Percentiles rank a stretch among this genome's conserved stretches.
Conservation (phyloP, 2,888 invertebrate species). For the Theodoxus fluviatilis region DNA sequence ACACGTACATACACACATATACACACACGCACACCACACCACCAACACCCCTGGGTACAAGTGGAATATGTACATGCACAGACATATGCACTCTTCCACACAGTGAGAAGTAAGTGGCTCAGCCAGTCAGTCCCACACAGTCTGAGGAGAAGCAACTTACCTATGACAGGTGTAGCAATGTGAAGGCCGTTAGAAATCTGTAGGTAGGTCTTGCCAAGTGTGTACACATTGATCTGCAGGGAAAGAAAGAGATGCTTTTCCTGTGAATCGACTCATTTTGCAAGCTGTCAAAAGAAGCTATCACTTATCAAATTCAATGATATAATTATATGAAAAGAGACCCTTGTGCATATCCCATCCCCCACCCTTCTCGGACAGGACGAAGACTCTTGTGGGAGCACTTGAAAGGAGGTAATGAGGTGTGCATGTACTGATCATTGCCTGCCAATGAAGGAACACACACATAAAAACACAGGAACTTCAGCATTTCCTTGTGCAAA, state of each 20-base stretch:
- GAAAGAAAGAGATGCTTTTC: too few relatives aligned
- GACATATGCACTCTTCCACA: too few relatives aligned
- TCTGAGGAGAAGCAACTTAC: slow-evolving; percentile 36
- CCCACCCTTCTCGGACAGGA: neutral
- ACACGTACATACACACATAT: too few relatives aligned
- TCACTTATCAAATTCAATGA: neutral
- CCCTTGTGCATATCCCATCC: neutral
- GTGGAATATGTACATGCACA: too few relatives aligned
- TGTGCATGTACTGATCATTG: too few relatives aligned
- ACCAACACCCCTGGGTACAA: too few relatives aligned
- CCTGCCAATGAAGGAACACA: too few relatives aligned
- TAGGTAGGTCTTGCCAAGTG: slow-evolving; percentile 90
- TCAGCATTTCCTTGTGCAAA: too few relatives aligned
- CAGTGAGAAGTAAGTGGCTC: neutral
- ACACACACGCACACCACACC: too few relatives aligned
- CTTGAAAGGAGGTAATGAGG: too few relatives aligned
- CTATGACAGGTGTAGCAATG: slow-evolving; percentile 70
- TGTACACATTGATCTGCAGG: slow-evolving; percentile 90
- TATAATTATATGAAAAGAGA: slow-evolving; percentile 4
- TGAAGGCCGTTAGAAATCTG: slow-evolving; percentile 86
- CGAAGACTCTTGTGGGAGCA: neutral
- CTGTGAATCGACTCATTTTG: too few relatives aligned
- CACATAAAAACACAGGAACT: too few relatives aligned
- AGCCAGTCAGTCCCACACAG: neutral
- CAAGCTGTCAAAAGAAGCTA: neutral